Base-by-base conservation (phyloP, 2,113 vertebrate species). In the Caloenas nicobarica region DNA sequence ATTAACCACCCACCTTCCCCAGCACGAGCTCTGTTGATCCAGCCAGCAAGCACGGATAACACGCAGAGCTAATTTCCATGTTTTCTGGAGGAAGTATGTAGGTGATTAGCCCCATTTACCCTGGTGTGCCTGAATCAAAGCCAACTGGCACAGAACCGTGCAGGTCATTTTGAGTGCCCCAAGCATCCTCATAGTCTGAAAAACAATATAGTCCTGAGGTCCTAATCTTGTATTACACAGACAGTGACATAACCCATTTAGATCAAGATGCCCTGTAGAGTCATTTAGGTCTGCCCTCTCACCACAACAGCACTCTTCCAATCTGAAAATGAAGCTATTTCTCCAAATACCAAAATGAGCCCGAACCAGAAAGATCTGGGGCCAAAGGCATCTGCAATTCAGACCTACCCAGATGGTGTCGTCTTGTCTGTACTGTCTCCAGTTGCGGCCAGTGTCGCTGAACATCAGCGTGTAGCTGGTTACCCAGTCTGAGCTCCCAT, bases 401-500 rank as follows among this genome's bases (percentile, higher is more conserved):
- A 42, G 34, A 96, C 98, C 79, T 98, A 98, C 98, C 98, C 98
- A 98, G 92, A 98, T 38, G 81, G 72, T 56, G 92, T 99, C 98
- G 26, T 99, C 99, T 44, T 99, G 98, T 40, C 98, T 96, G 97
- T 99, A 99, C 88, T 99, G 98, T 44, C 97, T 99, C 99, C 99
- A 99, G 93, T 98, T 98, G 62, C 96, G 98, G 33, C 99, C 99
- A 0, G 99, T 99, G 97, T 99, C 99, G 11, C 99, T 99, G 98
- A 98, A 99, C 97, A 99, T 99, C 50, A 99, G 98, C 6, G 94
- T 97, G 46, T 99, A 99, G 69, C 98, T 98, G 21, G 98, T 99
- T 93, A 99, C 98, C 99, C 99, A 99, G 97, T 99, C 99, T 58
- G 98, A 99, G 97, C 99, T 99, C 70, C 99, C 98, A 0, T 98